Base-by-base conservation (phyloP, 2,113 vertebrate species). In the Aix galericulata region DNA sequence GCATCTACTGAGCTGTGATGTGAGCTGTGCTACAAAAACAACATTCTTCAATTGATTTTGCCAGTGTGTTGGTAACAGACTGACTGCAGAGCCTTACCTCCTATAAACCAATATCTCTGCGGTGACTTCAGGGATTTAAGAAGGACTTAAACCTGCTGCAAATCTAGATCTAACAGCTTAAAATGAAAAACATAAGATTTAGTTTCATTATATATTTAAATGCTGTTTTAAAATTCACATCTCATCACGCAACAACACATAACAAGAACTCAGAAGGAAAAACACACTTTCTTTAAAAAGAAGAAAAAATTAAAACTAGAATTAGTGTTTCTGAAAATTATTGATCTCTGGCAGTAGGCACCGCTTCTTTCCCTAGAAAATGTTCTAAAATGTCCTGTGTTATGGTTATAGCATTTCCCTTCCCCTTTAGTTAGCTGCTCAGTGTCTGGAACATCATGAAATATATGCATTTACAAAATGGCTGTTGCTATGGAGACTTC, bases 401-500 rank as follows among this genome's bases (percentile, higher is more conserved):
- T 67, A 31, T 8, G 20, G 36, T 31, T 64, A 42, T 36, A 34
- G 27, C n/a, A 62, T 66, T 77, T 75, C 20, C 6, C 1, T 82
- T 93, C 71, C 53, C 31, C 48, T 88, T 63, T 17, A 40, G 9
- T 91, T 77, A 92, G 79, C 62, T 76, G 31, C 16, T 80, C 20
- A 20, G 2, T 78, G 71, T 50, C 62, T 77, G 89, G 63, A 95
- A 60, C 56, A 77, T 63, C 62, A 67, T 38, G 17, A 93, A 67
- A 67, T 84, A 78, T 10, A 42, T 56, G 46, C 44, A 38, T 52
- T 71, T 89, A 56, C 38, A 62, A 84, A 89, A 59, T 27, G 46
- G 26, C 52, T 92, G 93, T 95, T 93, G 59, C 90, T 83, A 89
- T 89, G 89, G 94, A 72, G 38, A 96, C 53, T 82, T 83, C 63